Evolutionary conservation across 2,888 invertebrate genomes (phyloP).

Genomic region (Apodemia mormo): DNA sequence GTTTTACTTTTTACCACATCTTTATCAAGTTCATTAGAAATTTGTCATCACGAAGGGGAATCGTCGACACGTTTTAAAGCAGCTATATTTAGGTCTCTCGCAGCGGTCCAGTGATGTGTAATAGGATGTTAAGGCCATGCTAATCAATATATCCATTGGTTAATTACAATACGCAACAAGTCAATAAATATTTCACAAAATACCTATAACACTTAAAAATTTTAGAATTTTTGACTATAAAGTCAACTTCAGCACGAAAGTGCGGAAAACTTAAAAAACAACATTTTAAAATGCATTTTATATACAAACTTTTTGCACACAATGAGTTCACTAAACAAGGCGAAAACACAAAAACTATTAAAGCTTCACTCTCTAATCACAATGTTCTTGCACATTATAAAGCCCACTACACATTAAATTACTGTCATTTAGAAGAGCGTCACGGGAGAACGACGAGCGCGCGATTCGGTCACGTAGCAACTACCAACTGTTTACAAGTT

Average conservation of each 20-base stretch:
- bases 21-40: slow-evolving; percentile 20
- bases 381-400: slow-evolving; percentile 70
- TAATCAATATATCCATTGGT: slow-evolving; percentile 50
- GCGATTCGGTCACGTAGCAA: slow-evolving; percentile 58
- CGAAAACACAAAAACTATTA: slow-evolving; percentile 41
- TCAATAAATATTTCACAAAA: not conserved
- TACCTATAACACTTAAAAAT: not conserved
- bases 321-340: slow-evolving; percentile 32
- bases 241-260: slow-evolving; percentile 27
- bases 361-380: slow-evolving; percentile 47
- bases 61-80: slow-evolving; percentile 44
- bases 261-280: slow-evolving; percentile 40
- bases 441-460: slow-evolving; percentile 49
- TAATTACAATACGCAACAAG: slow-evolving; percentile 3
- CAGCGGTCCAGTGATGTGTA: slow-evolving; percentile 59
- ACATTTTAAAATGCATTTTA: slow-evolving; percentile 11
- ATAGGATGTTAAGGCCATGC: slow-evolving; percentile 54
- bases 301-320: slow-evolving; percentile 29
- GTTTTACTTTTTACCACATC: not conserved
- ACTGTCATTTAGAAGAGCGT: slow-evolving; percentile 31
- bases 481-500: slow-evolving; percentile 54
- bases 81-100: slow-evolving; percentile 67
- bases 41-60: slow-evolving; percentile 51
- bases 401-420: slow-evolving; percentile 35
- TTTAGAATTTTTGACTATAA: not conserved